Conservation (phyloP, 2,888 invertebrate species). For the Erannis defoliaria region DNA sequence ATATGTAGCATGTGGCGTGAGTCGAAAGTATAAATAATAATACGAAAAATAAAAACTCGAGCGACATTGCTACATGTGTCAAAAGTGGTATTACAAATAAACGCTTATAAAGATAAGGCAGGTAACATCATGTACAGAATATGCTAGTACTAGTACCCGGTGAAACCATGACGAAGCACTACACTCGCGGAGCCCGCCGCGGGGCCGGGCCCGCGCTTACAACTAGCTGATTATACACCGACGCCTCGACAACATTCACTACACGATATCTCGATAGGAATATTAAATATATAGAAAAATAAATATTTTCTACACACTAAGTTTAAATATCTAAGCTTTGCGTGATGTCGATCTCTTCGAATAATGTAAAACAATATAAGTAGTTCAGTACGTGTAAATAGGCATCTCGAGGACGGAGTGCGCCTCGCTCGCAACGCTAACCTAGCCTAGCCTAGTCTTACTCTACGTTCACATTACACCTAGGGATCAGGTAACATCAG, state of each 20-base stretch:
- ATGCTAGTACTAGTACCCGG: slow-evolving; percentile 78
- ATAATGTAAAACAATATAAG: slow-evolving; percentile 65
- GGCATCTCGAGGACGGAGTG: slow-evolving; percentile 83
- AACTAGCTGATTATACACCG: slow-evolving; percentile 72
- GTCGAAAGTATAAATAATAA: slow-evolving; percentile 79
- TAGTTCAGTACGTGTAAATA: slow-evolving; percentile 75
- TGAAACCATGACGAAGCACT: slow-evolving; percentile 84
- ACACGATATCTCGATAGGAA: slow-evolving; percentile 86
- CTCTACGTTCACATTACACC: slow-evolving; percentile 81
- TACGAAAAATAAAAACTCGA: slow-evolving; percentile 69
- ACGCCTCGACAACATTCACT: slow-evolving; percentile 84
- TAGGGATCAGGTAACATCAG: slow-evolving; percentile 86
- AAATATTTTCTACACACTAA: slow-evolving; percentile 87
- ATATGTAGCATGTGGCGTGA: slow-evolving; percentile 86
- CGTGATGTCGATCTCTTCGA: slow-evolving; percentile 82
- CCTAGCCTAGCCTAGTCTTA: slow-evolving; percentile 67
- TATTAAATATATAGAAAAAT: slow-evolving; percentile 80
- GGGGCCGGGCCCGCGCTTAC: slow-evolving; percentile 26
- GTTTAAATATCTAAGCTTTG: slow-evolving; percentile 84
- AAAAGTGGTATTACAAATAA: slow-evolving; percentile 88
- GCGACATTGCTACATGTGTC: slow-evolving; percentile 87
- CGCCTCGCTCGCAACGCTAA: slow-evolving; percentile 76
- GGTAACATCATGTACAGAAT: slow-evolving; percentile 85
- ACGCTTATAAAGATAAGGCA: slow-evolving; percentile 84
- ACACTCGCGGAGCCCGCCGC: slow-evolving; percentile 49